A percentile compares a stretch with the other conserved stretches of the same genome.
Evolutionary conservation across 2,797 vertebrate genomes (phyloP).

Genomic region (Lagocephalus sceleratus): DNA sequence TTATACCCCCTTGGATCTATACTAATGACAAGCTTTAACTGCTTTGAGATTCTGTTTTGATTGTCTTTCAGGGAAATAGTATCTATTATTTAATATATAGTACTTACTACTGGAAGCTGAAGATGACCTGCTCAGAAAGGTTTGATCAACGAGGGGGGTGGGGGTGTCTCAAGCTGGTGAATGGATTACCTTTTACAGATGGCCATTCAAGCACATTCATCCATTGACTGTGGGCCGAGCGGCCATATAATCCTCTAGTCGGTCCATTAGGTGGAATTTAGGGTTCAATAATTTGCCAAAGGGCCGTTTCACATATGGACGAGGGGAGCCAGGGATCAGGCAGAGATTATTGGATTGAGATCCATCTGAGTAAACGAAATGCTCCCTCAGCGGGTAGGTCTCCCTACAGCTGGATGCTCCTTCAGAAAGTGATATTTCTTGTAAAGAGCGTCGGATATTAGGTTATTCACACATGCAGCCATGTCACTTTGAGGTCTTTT

Average conservation of each 20-base stretch:
- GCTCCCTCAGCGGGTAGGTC: background rate
- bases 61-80: too few relatives aligned
- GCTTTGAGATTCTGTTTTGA: too few relatives aligned
- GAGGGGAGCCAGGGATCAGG: background rate
- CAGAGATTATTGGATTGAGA: background rate
- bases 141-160: background rate
- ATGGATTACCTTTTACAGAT: background rate
- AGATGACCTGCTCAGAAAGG: too few relatives aligned
- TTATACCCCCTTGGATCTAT: slow-evolving; percentile 3
- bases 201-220: background rate
- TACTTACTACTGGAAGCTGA: too few relatives aligned
- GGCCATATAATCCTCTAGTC: too few relatives aligned
- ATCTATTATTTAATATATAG: too few relatives aligned
- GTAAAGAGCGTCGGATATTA: too few relatives aligned
- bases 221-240: background rate
- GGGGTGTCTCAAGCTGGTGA: background rate
- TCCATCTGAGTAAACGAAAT: background rate
- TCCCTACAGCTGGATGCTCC: background rate
- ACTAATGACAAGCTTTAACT: background rate
- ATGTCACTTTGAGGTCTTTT: background rate
- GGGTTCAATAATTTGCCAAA: background rate
- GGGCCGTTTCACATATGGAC: background rate
- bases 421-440: too few relatives aligned
- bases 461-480: too few relatives aligned
- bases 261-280: background rate